phyloP scores from a whole-genome alignment of 2,797 vertebrate genomes.

The Harpagifer antarcticus region DNA sequence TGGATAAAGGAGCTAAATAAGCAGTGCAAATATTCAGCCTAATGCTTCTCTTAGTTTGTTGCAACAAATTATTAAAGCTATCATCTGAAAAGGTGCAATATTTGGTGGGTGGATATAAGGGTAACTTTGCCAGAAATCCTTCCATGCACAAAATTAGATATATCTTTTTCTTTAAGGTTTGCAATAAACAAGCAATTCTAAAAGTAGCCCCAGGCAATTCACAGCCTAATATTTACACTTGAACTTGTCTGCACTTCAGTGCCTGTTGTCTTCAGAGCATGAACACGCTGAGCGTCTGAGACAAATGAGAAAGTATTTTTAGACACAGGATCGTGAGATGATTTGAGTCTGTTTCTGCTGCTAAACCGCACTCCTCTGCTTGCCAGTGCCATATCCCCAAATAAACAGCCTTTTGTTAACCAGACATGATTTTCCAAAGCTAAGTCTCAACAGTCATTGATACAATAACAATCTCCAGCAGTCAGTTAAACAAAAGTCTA shows the following conservation, averaged over 20 bases:
- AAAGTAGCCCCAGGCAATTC: constrained; percentile 29
- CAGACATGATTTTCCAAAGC: constrained; percentile 76
- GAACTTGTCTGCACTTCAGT: constrained; percentile 46
- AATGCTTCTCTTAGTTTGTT: constrained; percentile 31
- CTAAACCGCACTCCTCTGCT: constrained; percentile 65
- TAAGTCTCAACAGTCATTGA: constrained; percentile 76
- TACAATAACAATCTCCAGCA: constrained; percentile 81
- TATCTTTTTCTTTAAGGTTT: constrained; percentile 22
- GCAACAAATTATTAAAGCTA: constrained; percentile 38
- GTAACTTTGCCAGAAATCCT: constrained; percentile 42
- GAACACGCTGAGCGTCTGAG: constrained; percentile 56
- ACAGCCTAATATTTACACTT: constrained; percentile 60
- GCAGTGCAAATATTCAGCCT: constrained; percentile 24
- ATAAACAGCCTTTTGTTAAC: constrained; percentile 81
- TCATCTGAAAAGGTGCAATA: constrained; percentile 47
- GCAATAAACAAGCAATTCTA: constrained; percentile 35
- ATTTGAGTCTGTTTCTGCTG: constrained; percentile 73
- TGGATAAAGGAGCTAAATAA: constrained; percentile 17
- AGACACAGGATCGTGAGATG: constrained; percentile 71
- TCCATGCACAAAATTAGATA: constrained; percentile 25
- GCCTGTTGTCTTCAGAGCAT: constrained; percentile 62
- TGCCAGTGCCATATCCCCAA: constrained; percentile 70
- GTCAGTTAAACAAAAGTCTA: constrained; percentile 75
- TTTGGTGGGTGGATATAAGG: constrained; percentile 53
- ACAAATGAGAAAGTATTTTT: constrained; percentile 80